Evolutionary conservation across 2,113 vertebrate species (phyloP).

Genomic region (Rhadina sibilatrix): DNA sequence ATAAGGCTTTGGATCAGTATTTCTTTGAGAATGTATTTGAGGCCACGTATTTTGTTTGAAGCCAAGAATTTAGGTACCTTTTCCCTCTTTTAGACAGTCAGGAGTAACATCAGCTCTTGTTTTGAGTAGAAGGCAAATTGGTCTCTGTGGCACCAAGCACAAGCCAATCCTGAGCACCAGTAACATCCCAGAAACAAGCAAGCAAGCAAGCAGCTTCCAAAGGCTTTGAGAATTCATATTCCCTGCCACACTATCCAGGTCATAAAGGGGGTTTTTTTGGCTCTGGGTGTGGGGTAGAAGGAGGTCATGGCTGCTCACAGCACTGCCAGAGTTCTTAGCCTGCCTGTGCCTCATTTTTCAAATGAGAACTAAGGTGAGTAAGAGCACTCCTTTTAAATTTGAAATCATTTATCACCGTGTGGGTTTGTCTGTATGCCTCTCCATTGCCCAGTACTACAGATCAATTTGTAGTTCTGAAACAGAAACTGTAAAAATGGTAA

Average conservation of each 20-base stretch:
- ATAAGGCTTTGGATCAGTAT: background rate
- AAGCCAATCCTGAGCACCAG: background rate
- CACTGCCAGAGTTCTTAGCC: background rate
- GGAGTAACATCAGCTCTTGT: background rate
- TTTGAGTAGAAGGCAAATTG: background rate
- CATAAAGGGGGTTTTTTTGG: background rate
- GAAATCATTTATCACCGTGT: background rate
- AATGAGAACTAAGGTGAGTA: background rate
- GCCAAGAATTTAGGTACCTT: background rate
- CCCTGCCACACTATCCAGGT: background rate
- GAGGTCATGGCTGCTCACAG: background rate
- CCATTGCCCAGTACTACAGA: background rate
- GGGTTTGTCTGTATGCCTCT: background rate
- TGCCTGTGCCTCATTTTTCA: background rate
- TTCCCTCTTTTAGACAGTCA: background rate
- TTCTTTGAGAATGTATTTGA: background rate
- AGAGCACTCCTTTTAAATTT: background rate
- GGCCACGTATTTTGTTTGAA: background rate
- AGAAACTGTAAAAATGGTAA: background rate
- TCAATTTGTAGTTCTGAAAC: background rate
- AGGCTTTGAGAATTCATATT: background rate
- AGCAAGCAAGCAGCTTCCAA: background rate
- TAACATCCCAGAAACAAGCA: background rate
- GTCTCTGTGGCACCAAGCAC: background rate
- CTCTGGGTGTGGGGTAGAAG: background rate